phyloP scores from a whole-genome alignment of 2,888 invertebrate species.

The Oasisia sp. region DNA sequence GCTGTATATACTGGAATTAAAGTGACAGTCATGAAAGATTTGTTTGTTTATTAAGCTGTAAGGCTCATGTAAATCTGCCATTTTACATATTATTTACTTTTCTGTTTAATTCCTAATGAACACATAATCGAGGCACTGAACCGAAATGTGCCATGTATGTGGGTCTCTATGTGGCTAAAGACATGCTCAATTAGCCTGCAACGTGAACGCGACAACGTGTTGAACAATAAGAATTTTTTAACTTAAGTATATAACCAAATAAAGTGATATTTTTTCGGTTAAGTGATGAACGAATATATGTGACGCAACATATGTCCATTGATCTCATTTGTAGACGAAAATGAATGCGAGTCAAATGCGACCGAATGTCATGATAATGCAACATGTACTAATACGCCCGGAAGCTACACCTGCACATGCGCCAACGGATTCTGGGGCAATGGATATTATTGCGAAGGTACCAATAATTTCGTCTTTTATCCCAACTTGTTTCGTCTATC shows the following conservation, averaged over 20 bases:
- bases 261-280: background rate
- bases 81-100: too few species aligned
- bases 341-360: slow-evolving; percentile 24
- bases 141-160: too few species aligned
- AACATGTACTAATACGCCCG: slow-evolving; percentile 10
- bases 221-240: background rate
- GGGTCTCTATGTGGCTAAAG: too few species aligned
- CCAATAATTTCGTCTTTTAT: background rate
- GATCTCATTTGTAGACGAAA: slow-evolving; percentile 21
- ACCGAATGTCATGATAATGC: slow-evolving; percentile 22
- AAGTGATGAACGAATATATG: background rate
- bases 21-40: background rate
- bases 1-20: background rate
- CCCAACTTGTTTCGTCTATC: background rate
- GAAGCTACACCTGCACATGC: slow-evolving; percentile 23
- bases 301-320: background rate
- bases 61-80: too few species aligned
- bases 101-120: too few species aligned
- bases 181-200: too few species aligned
- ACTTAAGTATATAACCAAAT: background rate
- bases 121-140: too few species aligned
- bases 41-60: too few species aligned
- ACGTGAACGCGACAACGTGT: too few species aligned
- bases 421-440: slow-evolving; percentile 21
- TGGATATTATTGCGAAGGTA: slow-evolving; percentile 17